These are phyloP conservation scores for Momotus momota DNA, from an alignment of 2,797 vertebrate genomes.

Conservation along the genomic window DNA sequence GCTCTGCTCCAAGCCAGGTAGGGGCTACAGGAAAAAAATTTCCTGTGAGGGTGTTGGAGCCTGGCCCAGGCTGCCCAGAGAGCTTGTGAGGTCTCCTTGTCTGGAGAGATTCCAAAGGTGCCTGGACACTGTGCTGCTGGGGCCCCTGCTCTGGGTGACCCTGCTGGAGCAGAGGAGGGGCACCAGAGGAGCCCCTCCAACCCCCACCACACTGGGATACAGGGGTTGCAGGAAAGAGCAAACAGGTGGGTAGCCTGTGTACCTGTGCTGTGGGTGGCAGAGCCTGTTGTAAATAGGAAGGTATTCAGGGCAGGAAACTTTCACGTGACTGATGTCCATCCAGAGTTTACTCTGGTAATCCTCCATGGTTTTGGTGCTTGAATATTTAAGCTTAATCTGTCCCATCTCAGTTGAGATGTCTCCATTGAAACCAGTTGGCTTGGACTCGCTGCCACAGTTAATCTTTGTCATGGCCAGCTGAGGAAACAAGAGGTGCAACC, in stretches of 20 bases:
- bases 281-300: accelerated
- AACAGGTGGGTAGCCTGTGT: not conserved
- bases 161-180: not conserved
- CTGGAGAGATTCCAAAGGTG: too few species aligned
- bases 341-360: not conserved
- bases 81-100: not conserved
- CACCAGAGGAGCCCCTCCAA: not conserved
- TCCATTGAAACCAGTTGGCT: not conserved
- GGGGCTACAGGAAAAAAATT: not conserved
- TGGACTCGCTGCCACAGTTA: too few species aligned
- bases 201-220: not conserved
- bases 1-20: not conserved
- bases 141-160: too few species aligned
- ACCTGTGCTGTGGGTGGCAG: not conserved
- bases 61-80: not conserved
- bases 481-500: not conserved
- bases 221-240: not conserved
- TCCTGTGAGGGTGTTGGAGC: not conserved
- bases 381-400: not conserved
- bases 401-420: not conserved
- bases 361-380: not conserved
- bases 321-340: too few species aligned
- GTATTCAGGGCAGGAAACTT: accelerated
- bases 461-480: not conserved
- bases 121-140: too few species aligned